Evolutionary conservation across 2,888 invertebrate species (phyloP), one percentile per base, ranked within the genome.

Genomic region (Vesta saturnalis): DNA sequence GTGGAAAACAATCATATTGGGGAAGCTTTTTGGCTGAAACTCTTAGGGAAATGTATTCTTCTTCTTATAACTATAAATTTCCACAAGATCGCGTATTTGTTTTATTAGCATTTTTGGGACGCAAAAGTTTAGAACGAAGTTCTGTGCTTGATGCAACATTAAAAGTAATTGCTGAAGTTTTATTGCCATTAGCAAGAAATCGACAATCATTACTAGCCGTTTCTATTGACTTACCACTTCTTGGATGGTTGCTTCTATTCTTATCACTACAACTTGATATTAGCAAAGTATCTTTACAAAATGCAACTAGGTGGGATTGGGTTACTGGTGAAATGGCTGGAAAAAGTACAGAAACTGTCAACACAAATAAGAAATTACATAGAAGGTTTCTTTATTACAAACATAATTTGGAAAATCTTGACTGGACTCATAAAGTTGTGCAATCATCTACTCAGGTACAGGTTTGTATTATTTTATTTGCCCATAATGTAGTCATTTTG

Each of bases 81-180:
- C 94, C 96, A 12, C 92, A 95, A 77, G 95, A 96, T 84, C 91
- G 95, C 78, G 93, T 96, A 69, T 94, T 97, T 79, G 92, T 96
- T 73, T 85, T 96, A 68, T 85, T 96, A 72, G 92, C 94, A 72
- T 95, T 94, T 84, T 88, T 97, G 85, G 94, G 94, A 64, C 92
- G 95, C 77, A 93, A 94, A 81, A 93, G 92, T 69, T 85, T 85
- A 2, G 88, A 89, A 67, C 89, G 89, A 75, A 88, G 88, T 76
- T 87, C 87, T 76, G 88, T 90, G n/a, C 85, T 92, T 74, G 87
- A 88, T 81, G 87, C 90, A 1, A 88, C 89, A 70, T 83, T 90
- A 77, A 88, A 86, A 69, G 88, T 89, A 0, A 82, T 90, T 35
- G 87, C 88, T 39, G 86, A 86, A 75, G 83, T 89, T 15, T 80